Conservation (phyloP, 1,140 invertebrate genomes). For the Brachionus asplanchnoidis region DNA sequence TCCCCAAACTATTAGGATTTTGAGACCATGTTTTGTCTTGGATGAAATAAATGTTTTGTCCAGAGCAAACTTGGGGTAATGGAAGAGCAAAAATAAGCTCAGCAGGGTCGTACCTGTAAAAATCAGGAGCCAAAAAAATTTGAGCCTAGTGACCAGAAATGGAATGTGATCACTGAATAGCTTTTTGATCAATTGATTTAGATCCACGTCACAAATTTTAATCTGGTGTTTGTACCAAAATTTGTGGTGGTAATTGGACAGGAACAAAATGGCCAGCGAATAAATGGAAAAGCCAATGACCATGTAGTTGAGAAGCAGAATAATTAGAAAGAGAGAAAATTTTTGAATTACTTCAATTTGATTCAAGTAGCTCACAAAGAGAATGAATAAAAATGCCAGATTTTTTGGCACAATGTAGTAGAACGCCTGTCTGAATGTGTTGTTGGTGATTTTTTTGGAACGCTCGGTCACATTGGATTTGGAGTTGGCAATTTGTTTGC, state of each 20-base stretch:
- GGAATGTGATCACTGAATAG: not conserved
- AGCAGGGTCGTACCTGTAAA: not conserved
- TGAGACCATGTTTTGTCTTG: not conserved
- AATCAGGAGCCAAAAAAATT: not conserved
- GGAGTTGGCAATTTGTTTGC: not conserved
- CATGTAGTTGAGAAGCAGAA: not conserved
- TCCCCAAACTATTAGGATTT: not conserved
- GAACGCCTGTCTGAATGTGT: not conserved
- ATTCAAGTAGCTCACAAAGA: slow-evolving; percentile 9
- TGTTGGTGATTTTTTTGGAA: not conserved
- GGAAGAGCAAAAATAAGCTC: not conserved
- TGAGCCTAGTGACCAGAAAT: not conserved
- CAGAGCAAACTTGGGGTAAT: not conserved
- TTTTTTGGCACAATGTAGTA: slow-evolving; percentile 13
- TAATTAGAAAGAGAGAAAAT: not conserved
- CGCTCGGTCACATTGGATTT: not conserved
- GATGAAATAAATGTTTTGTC: not conserved
- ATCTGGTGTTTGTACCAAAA: slow-evolving; percentile 27
- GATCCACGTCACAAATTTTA: not conserved
- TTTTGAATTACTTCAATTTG: slow-evolving; percentile 35
- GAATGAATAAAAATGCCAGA: not conserved
- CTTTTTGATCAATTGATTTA: not conserved
- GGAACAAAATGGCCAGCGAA: not conserved
- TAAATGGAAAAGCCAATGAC: not conserved
- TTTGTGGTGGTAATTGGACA: slow-evolving; percentile 13